Conservation (phyloP, 1,140 invertebrate species). For the Heterodera schachtii region DNA sequence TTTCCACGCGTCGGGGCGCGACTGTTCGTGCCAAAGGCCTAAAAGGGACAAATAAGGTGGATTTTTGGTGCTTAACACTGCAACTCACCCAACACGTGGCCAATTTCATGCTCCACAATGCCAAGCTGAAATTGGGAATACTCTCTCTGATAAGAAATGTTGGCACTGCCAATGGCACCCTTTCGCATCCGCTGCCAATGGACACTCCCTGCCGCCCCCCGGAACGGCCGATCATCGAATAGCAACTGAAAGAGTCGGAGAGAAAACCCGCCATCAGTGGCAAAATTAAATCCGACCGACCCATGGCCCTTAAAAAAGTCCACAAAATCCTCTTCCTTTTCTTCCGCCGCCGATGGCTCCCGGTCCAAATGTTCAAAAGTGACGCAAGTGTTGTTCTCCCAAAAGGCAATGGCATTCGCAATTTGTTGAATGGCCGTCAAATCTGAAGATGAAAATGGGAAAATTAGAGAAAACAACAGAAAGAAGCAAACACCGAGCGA, state of each 20-base stretch:
- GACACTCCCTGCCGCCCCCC: constrained; percentile 64
- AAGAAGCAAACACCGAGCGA: constrained; percentile 43
- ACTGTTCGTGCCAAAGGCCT: constrained; percentile 68
- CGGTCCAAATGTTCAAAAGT: constrained; percentile 52
- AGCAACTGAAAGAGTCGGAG: constrained; percentile 46
- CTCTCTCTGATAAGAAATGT: neutral
- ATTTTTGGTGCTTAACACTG: constrained; percentile 65
- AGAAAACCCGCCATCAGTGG: too few species aligned
- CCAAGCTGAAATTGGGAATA: constrained; percentile 49
- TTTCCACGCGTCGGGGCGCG: constrained; percentile 64
- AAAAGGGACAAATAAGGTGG: neutral
- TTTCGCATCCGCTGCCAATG: constrained; percentile 60
- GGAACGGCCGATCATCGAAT: constrained; percentile 63
- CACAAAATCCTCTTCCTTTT: constrained; percentile 54
- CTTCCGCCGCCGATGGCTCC: constrained; percentile 48
- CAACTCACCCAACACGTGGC: constrained; percentile 67
- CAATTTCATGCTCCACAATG: constrained; percentile 68
- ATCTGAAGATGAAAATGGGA: constrained; percentile 38
- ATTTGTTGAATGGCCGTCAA: constrained; percentile 60
- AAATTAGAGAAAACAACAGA: constrained; percentile 29
- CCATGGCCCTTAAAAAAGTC: constrained; percentile 65
- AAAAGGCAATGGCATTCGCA: constrained; percentile 57
- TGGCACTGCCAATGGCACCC: constrained; percentile 33
- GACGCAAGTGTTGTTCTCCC: constrained; percentile 61
- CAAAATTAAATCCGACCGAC: neutral